A percentile compares a stretch with the other conserved stretches of the same genome.
These are phyloP conservation scores for Gymnocypris eckloni DNA, from an alignment of 2,797 vertebrate genomes.

Conservation along the genomic window DNA sequence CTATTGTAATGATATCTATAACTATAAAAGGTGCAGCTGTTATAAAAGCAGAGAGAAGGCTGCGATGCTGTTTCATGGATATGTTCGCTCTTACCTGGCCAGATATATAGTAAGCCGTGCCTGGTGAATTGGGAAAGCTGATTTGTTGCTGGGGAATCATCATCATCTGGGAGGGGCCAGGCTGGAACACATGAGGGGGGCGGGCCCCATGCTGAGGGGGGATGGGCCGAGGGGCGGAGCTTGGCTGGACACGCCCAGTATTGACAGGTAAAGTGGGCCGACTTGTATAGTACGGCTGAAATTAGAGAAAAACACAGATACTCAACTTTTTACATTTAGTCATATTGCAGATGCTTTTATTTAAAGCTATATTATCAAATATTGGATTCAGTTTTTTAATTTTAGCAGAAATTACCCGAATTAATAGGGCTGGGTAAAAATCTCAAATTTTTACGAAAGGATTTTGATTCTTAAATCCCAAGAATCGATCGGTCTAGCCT, in stretches of 20 bases:
- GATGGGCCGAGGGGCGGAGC: conserved; percentile 87
- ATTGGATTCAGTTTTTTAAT: not conserved
- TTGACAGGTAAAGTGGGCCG: conserved; percentile 87
- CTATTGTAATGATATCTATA: no score
- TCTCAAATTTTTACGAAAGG: no score
- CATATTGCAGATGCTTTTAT: no score
- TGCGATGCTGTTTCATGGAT: not conserved
- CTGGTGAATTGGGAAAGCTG: conserved; percentile 89
- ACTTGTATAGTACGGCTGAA: conserved; percentile 90
- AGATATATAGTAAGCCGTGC: conserved; percentile 89
- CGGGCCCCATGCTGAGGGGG: conserved; percentile 83
- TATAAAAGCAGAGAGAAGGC: no score
- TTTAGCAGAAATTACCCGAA: not conserved
- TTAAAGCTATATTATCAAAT: not conserved
- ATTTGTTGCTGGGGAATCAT: conserved; percentile 93
- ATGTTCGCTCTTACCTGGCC: conserved; percentile 85
- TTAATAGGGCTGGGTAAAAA: not conserved
- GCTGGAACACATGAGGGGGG: conserved; percentile 90
- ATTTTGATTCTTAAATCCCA: no score
- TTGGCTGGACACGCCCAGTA: conserved; percentile 84
- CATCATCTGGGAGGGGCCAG: conserved; percentile 92
- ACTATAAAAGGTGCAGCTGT: no score
- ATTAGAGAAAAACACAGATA: conserved; percentile 13
- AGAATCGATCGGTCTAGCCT: no score
- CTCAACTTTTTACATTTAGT: not conserved